phyloP scores from a whole-genome alignment of 2,888 invertebrate species.

The Drosophila cognata region DNA sequence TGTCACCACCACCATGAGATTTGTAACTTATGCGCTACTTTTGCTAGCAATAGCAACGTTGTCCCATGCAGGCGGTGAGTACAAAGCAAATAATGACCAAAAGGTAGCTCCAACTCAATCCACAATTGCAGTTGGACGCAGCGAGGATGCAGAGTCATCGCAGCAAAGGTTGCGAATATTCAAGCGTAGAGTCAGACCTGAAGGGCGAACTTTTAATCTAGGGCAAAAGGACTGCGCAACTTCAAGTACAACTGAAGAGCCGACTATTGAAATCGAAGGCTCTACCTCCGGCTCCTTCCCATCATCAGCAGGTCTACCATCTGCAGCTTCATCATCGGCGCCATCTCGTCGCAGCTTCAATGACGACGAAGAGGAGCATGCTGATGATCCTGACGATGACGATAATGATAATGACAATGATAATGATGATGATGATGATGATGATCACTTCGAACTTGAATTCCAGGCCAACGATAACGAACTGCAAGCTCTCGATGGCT shows the following conservation, averaged over 20 bases:
- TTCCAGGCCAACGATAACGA: constrained; percentile 18
- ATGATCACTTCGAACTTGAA: constrained; percentile 3
- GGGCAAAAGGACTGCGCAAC: rapidly evolving
- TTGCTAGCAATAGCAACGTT: constrained; percentile 50
- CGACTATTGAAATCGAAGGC: too few species aligned
- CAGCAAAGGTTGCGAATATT: constrained; percentile 20
- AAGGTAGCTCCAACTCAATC: not conserved
- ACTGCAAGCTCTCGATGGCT: not conserved
- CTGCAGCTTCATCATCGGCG: rapidly evolving
- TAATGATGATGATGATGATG: constrained; percentile 26
- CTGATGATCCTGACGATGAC: constrained; percentile 9
- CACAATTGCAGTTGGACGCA: constrained; percentile 35
- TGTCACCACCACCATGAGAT: constrained; percentile 47
- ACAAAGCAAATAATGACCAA: not conserved
- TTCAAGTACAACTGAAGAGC: rapidly evolving
- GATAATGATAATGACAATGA: constrained; percentile 25
- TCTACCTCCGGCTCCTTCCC: too few species aligned
- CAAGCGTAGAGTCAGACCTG: constrained; percentile 6
- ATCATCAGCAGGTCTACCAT: too few species aligned
- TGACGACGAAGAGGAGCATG: constrained; percentile 8
- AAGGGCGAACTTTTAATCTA: constrained; percentile 21
- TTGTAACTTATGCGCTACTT: constrained; percentile 42
- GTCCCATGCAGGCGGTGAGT: constrained; percentile 63
- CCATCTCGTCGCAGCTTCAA: not conserved
- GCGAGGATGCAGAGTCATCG: constrained; percentile 22